phyloP scores from a whole-genome alignment of 2,797 vertebrate species.

The Amazonetta brasiliensis region DNA sequence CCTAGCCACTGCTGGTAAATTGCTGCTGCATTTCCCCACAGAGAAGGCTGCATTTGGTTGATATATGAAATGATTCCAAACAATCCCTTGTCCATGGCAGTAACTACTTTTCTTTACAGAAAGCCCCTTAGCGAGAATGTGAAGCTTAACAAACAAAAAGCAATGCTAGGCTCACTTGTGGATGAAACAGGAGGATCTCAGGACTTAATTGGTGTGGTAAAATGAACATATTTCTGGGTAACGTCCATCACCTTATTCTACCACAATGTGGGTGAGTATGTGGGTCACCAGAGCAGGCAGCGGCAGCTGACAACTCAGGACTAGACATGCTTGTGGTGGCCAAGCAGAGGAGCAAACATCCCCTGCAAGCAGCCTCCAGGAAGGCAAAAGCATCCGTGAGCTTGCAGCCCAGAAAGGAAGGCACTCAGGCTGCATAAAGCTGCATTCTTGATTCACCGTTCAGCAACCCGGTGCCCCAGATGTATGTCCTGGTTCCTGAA shows the following conservation, averaged over 20 bases:
- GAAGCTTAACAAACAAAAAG: conserved; percentile 1
- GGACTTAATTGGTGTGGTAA: neutral
- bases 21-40: conserved; percentile 16
- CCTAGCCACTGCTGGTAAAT: neutral
- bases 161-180: neutral
- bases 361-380: neutral
- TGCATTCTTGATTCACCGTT: neutral
- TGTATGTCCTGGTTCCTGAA: rapidly evolving
- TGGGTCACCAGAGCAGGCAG: neutral
- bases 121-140: neutral
- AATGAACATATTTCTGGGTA: neutral
- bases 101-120: neutral
- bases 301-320: neutral
- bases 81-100: neutral
- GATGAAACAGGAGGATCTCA: neutral
- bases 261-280: neutral
- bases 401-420: neutral
- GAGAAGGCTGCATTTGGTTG: neutral
- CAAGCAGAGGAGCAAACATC: neutral
- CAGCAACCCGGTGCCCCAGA: neutral
- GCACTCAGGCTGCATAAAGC: neutral
- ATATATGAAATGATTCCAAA: conserved; percentile 15
- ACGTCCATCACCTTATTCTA: neutral
- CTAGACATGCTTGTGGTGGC: rapidly evolving
- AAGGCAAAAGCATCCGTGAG: neutral